Conservation (phyloP, 2,797 vertebrate genomes). For the Choloepus didactylus region DNA sequence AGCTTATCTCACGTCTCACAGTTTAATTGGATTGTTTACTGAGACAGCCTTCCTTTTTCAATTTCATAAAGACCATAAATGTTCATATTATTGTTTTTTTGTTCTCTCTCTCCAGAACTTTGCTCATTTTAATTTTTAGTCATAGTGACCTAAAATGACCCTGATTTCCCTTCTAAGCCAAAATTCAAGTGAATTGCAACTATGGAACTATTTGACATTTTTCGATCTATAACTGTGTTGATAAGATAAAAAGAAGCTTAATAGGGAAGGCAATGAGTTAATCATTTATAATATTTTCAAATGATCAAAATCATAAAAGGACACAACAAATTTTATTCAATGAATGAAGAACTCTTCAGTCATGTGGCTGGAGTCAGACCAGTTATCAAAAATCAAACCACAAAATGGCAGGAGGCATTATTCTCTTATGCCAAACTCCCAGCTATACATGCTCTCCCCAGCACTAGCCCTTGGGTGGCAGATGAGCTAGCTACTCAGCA, state of each 20-base stretch:
- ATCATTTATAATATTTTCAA: conserved; percentile 20
- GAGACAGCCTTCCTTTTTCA: conserved; percentile 63
- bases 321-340: conserved; percentile 52
- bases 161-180: neutral
- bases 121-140: conserved; percentile 64
- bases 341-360: conserved; percentile 49
- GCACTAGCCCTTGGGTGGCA: neutral
- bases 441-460: conserved; percentile 20
- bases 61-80: conserved; percentile 74
- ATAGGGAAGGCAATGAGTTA: neutral
- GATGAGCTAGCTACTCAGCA: neutral
- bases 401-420: conserved; percentile 36
- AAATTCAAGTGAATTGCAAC: conserved; percentile 42
- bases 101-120: conserved; percentile 65
- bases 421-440: conserved; percentile 19
- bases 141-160: conserved; percentile 1
- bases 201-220: conserved; percentile 33
- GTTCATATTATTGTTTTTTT: conserved; percentile 62
- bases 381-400: conserved; percentile 30
- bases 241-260: conserved; percentile 35
- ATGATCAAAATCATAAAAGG: conserved; percentile 54
- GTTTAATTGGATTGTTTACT: conserved; percentile 79
- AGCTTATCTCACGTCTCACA: conserved; percentile 64
- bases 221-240: conserved; percentile 29
- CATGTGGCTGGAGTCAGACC: neutral